phyloP scores from a whole-genome alignment of 2,797 vertebrate species.

The Myotis vivesi region DNA sequence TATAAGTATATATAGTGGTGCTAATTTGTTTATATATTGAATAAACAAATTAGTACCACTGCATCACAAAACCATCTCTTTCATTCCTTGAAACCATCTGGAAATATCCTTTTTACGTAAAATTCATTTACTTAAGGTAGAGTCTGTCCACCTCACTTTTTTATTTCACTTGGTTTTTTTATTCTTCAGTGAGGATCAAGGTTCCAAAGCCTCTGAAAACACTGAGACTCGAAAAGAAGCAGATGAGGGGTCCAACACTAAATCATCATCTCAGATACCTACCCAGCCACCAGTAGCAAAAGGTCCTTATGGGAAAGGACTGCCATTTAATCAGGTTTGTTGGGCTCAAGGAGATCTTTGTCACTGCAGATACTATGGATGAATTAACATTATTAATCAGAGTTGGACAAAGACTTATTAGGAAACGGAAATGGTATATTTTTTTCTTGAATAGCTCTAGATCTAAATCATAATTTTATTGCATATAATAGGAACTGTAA shows the following conservation, averaged over 20 bases:
- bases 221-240: slow-evolving; percentile 89
- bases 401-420: not conserved
- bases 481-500: not conserved
- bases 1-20: no score
- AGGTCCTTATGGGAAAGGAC: slow-evolving; percentile 87
- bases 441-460: not conserved
- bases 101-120: not conserved
- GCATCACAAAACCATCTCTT: not conserved
- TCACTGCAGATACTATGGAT: not conserved
- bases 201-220: slow-evolving; percentile 86
- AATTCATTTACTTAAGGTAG: not conserved
- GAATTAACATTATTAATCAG: not conserved
- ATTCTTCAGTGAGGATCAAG: slow-evolving; percentile 88
- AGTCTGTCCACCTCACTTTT: not conserved
- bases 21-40: not conserved
- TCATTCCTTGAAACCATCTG: not conserved
- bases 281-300: slow-evolving; percentile 77
- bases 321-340: slow-evolving; percentile 91
- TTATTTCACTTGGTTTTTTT: slow-evolving; percentile 56
- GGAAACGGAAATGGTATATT: not conserved
- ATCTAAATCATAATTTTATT: not conserved
- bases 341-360: not conserved
- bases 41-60: not conserved
- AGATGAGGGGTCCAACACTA: slow-evolving; percentile 86
- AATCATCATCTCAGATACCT: slow-evolving; percentile 86